Evolutionary conservation across 1,140 invertebrate species (phyloP), one percentile per base, ranked within the genome.

Genomic region (Drosophila serrata): DNA sequence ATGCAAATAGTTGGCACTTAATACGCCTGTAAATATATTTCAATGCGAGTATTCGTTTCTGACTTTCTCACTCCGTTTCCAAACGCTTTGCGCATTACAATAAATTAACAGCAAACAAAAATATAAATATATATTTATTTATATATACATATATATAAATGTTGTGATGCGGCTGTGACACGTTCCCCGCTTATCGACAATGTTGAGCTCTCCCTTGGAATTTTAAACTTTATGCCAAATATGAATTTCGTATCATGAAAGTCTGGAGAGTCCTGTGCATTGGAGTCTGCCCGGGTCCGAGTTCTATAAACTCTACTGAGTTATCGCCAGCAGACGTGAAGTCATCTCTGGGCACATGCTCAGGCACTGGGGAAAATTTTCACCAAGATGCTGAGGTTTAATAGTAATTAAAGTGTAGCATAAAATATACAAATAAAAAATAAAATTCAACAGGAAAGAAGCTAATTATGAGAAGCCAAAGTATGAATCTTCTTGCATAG

Each of bases 1-100:
- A 91, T 87, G 80, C 84, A 88, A 87, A 91, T 91, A 91, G 90
- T 91, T 91, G 78, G 81, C 88, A 91, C 88, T 91, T 91, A 91
- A 91, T 91, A 84, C 79, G 82, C 73, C 59, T 79, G 81, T 75
- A 82, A 67, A 91, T 62, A 59, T 53, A 73, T 75, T 65, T 75
- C 56, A 62, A 70, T 61, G 12, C 19, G 51, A 37, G 51, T 53
- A 60, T 62, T 49, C 48, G 51, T 40, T n/a, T 33, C 42, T 40
- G 37, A 45, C 37, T 75, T 39, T 56, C 9, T 58, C 55, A 67
- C 63, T 61, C 67, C 56, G 39, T 45, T 56, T 53, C 60, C 78
- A 87, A 87, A 84, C 78, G 76, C 79, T 87, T 74, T 82, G 77
- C 78, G 74, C 77, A 85, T 90, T 85, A 79, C 77, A 72, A 85